Base-by-base conservation (phyloP, 2,888 invertebrate species). In the Lymantria monacha region DNA sequence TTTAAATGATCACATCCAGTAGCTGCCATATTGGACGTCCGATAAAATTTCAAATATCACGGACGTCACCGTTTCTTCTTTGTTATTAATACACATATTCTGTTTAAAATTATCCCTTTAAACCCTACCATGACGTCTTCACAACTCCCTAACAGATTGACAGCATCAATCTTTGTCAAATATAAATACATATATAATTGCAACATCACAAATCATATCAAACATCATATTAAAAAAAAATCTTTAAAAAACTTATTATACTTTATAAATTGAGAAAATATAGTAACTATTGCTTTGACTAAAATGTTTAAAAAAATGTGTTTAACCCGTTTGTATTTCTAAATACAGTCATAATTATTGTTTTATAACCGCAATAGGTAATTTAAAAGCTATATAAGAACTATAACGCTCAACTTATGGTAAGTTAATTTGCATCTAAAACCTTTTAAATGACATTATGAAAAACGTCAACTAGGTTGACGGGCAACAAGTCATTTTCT, bases 1-100 rank as follows among this genome's bases (percentile, higher is more conserved):
- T 72, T 74, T 66, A 70, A 76, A 74, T 77, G 73, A 76, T 78
- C 74, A 74, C 75, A 74, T 73, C 75, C 81, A 75, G 80, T 79
- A 80, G 79, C 79, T 62, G 71, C 66, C 68, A 72, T 66, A 70
- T 69, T 72, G 67, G 64, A 63, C 72, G 73, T 67, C 66, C 68
- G 71, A 75, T 69, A 72, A 70, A 72, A 67, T 65, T 59, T 63
- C 48, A 57, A 58, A 57, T 59, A 65, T 66, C 65, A 63, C 46
- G 55, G 53, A 46, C 51, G 56, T 44, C 55, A 52, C 44, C 13
- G 49, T 45, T 59, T 59, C 36, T 52, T 64, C 64, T 47, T 55
- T 49, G 45, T 53, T 13, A 43, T 46, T 41, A 7, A 44, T 55
- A 55, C 49, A 43, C 44, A 55, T 51, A 54, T 60, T 54, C 51